Evolutionary conservation across 1,140 invertebrate genomes (phyloP), one percentile per base, ranked within the genome.

Genomic region (Ruditapes philippinarum): DNA sequence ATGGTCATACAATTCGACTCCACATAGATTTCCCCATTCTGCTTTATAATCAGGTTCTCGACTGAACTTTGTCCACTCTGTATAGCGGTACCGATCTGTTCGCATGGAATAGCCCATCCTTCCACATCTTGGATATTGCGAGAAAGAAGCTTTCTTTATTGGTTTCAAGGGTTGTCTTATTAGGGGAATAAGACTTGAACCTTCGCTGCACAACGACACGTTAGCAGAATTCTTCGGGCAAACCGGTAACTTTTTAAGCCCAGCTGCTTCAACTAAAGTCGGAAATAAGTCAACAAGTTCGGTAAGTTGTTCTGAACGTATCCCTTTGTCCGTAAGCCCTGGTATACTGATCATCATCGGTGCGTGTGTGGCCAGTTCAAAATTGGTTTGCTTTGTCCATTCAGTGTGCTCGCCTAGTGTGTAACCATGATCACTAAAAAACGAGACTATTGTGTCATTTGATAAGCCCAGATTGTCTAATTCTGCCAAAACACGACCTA

Each of bases 271-370:
- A 12, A 97, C 97, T 86, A 98, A 94, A 0, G 98, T 98, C 40
- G 98, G 98, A 95, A 98, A 98, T 80, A 98, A 93, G 95, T 98
- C 98, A 0, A 98, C 96, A 1, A 98, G 94, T 96, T 98, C 98
- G 0, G 98, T 97, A 4, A 97, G 90, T 28, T 57, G 70, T 17
- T 62, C 36, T 9, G 84, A 42, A 14, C 12, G n/a, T 22, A 89
- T 51, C 28, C 86, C 91, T 3, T 65, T 31, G 51, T 84, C 78
- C 25, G 89, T 90, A 33, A 92, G 25, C 14, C 86, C 88, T 5
- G 91, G 92, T 28, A 91, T 83, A n/a, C 84, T 73, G 33, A 92
- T 70, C 76, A 92, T 87, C 90, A 92, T 91, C 14, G 92, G 91
- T 28, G 91, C 91, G 57, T 90, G 87, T 2, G 90, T 91, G 36